Evolutionary conservation across 2,888 invertebrate species (phyloP), one percentile per base, ranked within the genome.

Genomic region (Platycheirus rosarum): DNA sequence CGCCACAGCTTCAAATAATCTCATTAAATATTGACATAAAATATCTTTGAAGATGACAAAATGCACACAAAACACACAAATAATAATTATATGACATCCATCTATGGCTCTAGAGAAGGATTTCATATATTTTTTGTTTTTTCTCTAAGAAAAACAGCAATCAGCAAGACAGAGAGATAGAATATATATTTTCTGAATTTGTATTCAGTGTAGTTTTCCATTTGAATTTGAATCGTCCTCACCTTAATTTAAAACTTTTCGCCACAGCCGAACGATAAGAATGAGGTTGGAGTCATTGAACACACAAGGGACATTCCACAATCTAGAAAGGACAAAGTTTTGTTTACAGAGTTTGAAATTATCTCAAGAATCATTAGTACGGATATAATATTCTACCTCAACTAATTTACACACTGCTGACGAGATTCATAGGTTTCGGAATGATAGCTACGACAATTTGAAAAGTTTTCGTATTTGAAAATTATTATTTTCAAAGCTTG

Each of bases 281-380:
- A 57, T 65, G 14, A 8, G 18, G 11, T n/a, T n/a, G n/a, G n/a
- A 44, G n/a, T 11, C 51, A 46, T 23, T 35, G 7, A 51, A 16
- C 35, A 42, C 18, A 18, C 29, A 6, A 32, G 53, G 57, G 44
- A 48, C 46, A 23, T 35, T 35, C 40, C 14, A 49, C 57, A 57
- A 40, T 57, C 57, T 40, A 13, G 53, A 78, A n/a, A 74, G 60
- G 74, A 78, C 68, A 62, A 78, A 74, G 62, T 78, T 74, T 78
- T 74, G 74, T 78, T 78, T 73, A 66, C 75, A 60, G 69, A 75
- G 51, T 68, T 76, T 69, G 44, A 76, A 68, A 68, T 78, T 62
- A 78, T 78, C 46, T 53, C 23, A 20, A 46, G 26, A 62, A 78
- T 74, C 66, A 78, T 74, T 68, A 78, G 51, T 42, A 69, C 26